Percentiles rank a stretch among this genome's conserved stretches.
Evolutionary conservation across 2,888 invertebrate species (phyloP).

Genomic region (Stratiomys singularior): DNA sequence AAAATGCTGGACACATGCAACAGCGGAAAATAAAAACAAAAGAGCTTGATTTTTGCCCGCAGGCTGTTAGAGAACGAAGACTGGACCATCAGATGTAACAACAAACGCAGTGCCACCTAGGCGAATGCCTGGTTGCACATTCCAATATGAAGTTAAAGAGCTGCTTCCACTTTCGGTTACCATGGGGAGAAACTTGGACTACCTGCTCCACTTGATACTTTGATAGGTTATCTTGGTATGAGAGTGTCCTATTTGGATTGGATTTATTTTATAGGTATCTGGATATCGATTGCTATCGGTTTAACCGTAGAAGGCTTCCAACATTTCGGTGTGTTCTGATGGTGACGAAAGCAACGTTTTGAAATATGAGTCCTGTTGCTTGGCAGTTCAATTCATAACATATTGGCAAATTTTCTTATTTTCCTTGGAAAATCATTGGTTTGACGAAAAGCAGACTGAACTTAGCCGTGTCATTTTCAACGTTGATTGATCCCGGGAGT

Average conservation of each 20-base stretch:
- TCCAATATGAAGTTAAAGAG: slow-evolving; percentile 8
- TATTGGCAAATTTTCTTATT: too few species aligned
- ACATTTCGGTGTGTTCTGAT: too few species aligned
- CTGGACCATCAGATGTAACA: neutral
- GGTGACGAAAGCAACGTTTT: too few species aligned
- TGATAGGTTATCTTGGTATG: neutral
- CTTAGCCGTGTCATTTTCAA: too few species aligned
- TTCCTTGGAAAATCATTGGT: too few species aligned
- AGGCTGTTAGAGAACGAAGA: slow-evolving; percentile 7
- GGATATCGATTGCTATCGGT: neutral
- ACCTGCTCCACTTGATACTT: neutral
- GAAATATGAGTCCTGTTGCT: too few species aligned
- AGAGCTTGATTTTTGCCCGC: slow-evolving; percentile 12
- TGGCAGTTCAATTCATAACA: too few species aligned
- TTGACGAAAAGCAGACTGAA: too few species aligned
- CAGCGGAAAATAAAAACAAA: neutral
- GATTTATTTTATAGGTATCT: slow-evolving; percentile 23
- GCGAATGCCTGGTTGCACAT: slow-evolving; percentile 29
- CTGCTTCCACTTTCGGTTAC: neutral
- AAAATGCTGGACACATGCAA: neutral
- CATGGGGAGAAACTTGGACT: neutral
- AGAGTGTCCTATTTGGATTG: slow-evolving; percentile 11
- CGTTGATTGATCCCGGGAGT: too few species aligned
- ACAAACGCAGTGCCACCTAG: slow-evolving; percentile 27
- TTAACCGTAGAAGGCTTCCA: slow-evolving; percentile 6